Evolutionary conservation across 2,113 vertebrate genomes (phyloP).

Genomic region (Camelus dromedarius): DNA sequence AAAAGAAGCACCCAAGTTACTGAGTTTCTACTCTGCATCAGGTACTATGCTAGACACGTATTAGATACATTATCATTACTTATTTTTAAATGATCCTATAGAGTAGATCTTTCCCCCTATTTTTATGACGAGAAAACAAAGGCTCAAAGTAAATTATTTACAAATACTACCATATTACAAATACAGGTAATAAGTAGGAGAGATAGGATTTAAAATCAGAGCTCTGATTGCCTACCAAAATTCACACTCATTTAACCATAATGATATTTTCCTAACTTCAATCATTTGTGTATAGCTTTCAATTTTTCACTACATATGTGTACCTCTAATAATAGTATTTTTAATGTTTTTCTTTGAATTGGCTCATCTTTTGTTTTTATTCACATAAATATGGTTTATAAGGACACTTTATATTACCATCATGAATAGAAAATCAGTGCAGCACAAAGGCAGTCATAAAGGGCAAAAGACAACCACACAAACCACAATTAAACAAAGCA

Average conservation of each 20-base stretch:
- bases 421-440: not conserved
- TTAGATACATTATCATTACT: not conserved
- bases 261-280: not conserved
- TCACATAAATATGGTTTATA: constrained; percentile 16
- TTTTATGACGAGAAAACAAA: constrained; percentile 35
- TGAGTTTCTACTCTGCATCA: not conserved
- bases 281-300: not conserved
- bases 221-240: not conserved
- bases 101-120: not conserved
- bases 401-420: not conserved
- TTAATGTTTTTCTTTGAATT: constrained; percentile 26
- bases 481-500: not conserved
- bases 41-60: not conserved
- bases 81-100: not conserved
- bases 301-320: not conserved
- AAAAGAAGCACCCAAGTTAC: not conserved
- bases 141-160: not conserved
- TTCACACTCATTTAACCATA: not conserved
- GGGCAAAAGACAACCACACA: not conserved
- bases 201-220: not conserved
- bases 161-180: not conserved
- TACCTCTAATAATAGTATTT: not conserved
- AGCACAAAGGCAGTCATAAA: constrained; percentile 10
- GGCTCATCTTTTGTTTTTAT: not conserved
- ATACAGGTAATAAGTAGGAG: not conserved